Conservation (phyloP, 2,113 vertebrate species). For the Tachuris rubrigastra region DNA sequence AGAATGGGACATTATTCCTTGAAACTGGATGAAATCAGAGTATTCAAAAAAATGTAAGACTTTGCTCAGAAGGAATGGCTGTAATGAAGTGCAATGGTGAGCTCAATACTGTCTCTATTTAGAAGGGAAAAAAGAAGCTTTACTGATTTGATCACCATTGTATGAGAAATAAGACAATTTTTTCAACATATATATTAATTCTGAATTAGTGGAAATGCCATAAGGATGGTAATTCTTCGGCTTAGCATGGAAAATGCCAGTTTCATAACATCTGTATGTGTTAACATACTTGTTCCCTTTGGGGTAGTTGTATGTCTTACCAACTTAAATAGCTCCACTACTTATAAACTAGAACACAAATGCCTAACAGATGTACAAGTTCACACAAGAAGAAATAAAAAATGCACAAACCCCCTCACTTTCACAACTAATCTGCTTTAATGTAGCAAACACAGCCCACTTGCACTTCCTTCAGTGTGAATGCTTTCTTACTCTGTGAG, state of each 20-base stretch:
- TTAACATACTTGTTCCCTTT: conserved; percentile 18
- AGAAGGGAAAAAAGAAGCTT: background rate
- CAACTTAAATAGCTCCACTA: conserved; percentile 23
- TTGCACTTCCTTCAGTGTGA: background rate
- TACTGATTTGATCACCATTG: background rate
- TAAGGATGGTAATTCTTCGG: background rate
- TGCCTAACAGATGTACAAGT: conserved; percentile 49
- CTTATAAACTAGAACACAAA: conserved; percentile 44
- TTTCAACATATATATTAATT: conserved; percentile 7
- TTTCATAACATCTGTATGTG: background rate
- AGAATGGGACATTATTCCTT: background rate
- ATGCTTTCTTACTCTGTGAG: conserved; percentile 5
- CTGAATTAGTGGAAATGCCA: background rate
- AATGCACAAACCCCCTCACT: background rate
- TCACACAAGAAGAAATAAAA: conserved; percentile 34
- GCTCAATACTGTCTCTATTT: background rate
- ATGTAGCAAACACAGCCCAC: conserved; percentile 10
- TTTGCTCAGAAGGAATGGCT: background rate
- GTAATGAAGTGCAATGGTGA: background rate
- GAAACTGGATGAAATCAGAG: background rate
- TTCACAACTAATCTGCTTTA: conserved; percentile 47
- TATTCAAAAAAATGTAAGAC: background rate
- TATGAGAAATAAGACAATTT: background rate
- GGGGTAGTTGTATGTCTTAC: conserved; percentile 14
- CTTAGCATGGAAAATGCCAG: background rate